A percentile compares a stretch with the other conserved stretches of the same genome.
Evolutionary conservation across 2,797 vertebrate genomes (phyloP).

Genomic region (Mormyrops attenuatus): DNA sequence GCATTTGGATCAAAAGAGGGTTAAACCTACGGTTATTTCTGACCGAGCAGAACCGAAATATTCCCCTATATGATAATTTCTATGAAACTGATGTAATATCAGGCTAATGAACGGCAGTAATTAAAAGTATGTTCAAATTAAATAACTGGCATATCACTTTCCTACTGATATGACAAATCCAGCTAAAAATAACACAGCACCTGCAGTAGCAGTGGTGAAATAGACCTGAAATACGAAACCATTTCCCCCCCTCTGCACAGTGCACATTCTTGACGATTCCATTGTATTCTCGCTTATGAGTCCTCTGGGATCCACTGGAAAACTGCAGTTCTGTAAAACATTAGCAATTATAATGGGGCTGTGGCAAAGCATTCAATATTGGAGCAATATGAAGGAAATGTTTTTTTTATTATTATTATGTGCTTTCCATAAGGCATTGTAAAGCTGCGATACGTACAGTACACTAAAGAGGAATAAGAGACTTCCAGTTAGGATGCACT

Average conservation of each 20-base stretch:
- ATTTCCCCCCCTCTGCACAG: neutral
- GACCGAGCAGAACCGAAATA: neutral
- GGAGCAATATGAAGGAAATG: constrained; percentile 27
- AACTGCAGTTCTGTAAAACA: constrained; percentile 35
- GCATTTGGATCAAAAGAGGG: neutral
- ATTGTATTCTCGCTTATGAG: constrained; percentile 34
- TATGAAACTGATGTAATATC: neutral
- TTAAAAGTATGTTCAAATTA: neutral
- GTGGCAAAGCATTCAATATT: constrained; percentile 37
- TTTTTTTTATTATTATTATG: neutral
- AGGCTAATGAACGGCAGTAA: neutral
- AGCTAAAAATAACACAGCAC: neutral
- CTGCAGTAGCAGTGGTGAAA: neutral
- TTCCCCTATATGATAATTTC: neutral
- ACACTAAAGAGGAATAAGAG: constrained; percentile 8
- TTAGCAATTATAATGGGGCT: constrained; percentile 49
- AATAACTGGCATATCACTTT: neutral
- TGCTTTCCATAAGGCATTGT: neutral
- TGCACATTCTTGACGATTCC: constrained; percentile 11
- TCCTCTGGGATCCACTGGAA: constrained; percentile 29
- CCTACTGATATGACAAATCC: neutral
- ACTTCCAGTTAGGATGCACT: constrained; percentile 15
- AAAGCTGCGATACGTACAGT: neutral
- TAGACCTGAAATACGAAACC: neutral
- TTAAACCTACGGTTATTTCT: neutral